Evolutionary conservation across 2,113 vertebrate genomes (phyloP).

Genomic region (Lynx canadensis): DNA sequence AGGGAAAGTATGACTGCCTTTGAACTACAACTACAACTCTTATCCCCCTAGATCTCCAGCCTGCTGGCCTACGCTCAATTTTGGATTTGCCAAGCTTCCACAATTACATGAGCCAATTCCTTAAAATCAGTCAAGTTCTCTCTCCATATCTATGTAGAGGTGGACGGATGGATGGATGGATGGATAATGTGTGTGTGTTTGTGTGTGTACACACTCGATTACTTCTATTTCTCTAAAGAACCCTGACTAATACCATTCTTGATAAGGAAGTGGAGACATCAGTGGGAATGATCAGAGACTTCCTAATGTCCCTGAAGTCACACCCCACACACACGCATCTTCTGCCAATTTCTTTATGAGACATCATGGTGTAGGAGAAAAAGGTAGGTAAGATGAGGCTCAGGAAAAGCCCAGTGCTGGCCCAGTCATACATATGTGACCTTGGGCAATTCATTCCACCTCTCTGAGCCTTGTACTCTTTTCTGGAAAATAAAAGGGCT

Average conservation of each 20-base stretch:
- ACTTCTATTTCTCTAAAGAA: constrained; percentile 4
- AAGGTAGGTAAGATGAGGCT: neutral
- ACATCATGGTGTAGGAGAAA: neutral
- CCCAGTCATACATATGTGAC: neutral
- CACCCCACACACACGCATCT: neutral
- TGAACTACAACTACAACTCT: neutral
- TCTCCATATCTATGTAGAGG: neutral
- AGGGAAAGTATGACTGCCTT: neutral
- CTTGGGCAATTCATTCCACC: neutral
- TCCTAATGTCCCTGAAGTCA: neutral
- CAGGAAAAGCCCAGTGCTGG: neutral
- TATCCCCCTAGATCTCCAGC: neutral
- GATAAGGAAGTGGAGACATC: neutral
- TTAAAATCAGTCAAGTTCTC: neutral
- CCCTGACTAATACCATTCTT: neutral
- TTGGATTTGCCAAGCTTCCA: neutral
- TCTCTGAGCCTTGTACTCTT: neutral
- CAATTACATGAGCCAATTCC: neutral
- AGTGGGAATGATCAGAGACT: neutral
- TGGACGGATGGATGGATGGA: too few species aligned
- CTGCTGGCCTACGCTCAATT: neutral
- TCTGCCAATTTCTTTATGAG: neutral
- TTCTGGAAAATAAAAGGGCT: neutral
- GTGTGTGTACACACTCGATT: neutral
- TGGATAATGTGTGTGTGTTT: neutral